phyloP scores from a whole-genome alignment of 2,888 invertebrate genomes.

The Agonopterix heracliana region DNA sequence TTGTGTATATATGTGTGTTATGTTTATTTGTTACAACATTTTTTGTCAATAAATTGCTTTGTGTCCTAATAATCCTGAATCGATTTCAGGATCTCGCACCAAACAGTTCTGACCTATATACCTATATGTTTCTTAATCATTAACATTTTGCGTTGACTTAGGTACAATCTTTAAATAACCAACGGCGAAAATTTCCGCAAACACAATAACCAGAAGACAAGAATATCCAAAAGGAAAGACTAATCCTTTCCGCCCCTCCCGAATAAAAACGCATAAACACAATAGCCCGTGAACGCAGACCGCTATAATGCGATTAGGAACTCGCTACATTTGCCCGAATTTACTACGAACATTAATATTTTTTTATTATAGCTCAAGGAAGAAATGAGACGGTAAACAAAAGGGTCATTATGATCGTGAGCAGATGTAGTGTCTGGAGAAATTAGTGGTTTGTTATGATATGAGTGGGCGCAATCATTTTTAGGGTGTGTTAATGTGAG shows the following conservation, averaged over 20 bases:
- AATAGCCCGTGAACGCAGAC: conserved; percentile 70
- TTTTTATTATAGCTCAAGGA: conserved; percentile 54
- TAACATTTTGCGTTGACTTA: no score
- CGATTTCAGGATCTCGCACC: no score
- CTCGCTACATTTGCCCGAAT: conserved; percentile 50
- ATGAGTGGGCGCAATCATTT: neutral
- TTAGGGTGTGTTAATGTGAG: no score
- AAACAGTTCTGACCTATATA: no score
- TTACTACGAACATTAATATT: conserved; percentile 55
- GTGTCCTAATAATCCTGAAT: no score
- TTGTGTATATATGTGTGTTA: no score
- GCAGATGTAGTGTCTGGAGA: conserved; percentile 37
- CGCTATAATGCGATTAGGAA: conserved; percentile 42
- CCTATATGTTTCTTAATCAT: no score
- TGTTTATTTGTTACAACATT: no score
- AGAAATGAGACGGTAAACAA: conserved; percentile 67
- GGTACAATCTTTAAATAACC: no score
- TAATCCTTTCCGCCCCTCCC: conserved; percentile 51
- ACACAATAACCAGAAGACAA: conserved; percentile 2
- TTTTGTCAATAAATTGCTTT: no score
- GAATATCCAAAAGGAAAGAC: conserved; percentile 22
- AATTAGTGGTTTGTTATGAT: neutral
- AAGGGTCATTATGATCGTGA: conserved; percentile 45
- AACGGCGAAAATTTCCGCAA: no score
- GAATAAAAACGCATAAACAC: conserved; percentile 63